Conservation (phyloP, 2,888 invertebrate genomes). For the Terebella lapidaria region DNA sequence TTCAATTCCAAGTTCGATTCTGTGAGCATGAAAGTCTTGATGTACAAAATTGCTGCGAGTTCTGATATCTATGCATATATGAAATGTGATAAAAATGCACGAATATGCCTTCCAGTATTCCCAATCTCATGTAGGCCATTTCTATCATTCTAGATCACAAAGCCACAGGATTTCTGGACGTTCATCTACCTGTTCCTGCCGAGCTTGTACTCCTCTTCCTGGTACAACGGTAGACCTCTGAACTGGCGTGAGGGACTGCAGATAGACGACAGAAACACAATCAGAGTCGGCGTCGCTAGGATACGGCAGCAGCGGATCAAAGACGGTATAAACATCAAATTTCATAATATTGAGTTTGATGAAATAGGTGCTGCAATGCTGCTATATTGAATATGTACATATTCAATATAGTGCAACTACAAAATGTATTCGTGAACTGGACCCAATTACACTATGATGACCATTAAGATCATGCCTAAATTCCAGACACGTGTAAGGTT, state of each 20-base stretch:
- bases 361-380: too few species aligned
- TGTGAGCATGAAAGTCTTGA: too few species aligned
- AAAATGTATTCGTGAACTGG: too few species aligned
- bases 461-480: not conserved
- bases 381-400: not conserved
- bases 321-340: conserved; percentile 39
- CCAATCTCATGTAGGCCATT: too few species aligned
- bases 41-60: too few species aligned
- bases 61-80: not conserved
- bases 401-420: too few species aligned
- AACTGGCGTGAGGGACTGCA: conserved; percentile 49
- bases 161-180: conserved; percentile 12
- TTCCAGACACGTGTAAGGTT: conserved; percentile 45
- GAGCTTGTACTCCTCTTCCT: conserved; percentile 40
- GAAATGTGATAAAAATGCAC: not conserved
- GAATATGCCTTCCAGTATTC: not conserved
- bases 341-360: too few species aligned
- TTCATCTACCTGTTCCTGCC: conserved; percentile 46
- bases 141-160: conserved; percentile 1
- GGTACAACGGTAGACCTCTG: conserved; percentile 43
- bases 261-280: conserved; percentile 38
- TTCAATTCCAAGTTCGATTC: conserved; percentile 11
- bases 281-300: conserved; percentile 48
- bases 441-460: too few species aligned
- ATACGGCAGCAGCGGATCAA: conserved; percentile 48